Conservation (phyloP, 2,888 invertebrate species). For the Drosophila rellima region DNA sequence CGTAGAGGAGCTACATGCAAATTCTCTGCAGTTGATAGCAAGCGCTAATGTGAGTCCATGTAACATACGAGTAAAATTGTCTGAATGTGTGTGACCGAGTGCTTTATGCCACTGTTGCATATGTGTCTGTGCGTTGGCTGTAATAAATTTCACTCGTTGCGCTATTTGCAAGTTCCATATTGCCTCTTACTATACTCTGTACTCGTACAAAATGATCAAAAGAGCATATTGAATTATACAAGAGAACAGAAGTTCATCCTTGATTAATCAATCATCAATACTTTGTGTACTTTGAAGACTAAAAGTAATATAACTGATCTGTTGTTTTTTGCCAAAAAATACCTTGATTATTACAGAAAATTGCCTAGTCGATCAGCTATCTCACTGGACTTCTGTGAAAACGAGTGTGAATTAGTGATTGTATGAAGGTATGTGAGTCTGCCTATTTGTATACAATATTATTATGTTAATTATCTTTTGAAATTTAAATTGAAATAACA, state of each 20-base stretch:
- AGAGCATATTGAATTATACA: background rate
- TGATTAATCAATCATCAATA: background rate
- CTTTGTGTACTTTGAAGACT: background rate
- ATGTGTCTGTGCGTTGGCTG: constrained; percentile 34
- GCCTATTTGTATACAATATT: constrained; percentile 42
- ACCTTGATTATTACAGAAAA: background rate
- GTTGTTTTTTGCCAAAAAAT: background rate
- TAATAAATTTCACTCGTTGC: constrained; percentile 64
- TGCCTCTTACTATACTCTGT: constrained; percentile 55
- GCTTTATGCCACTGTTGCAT: constrained; percentile 55
- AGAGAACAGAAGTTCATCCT: background rate
- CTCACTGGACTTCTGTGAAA: background rate
- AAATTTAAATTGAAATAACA: constrained; percentile 69
- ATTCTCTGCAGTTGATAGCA: constrained; percentile 66
- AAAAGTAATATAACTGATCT: background rate
- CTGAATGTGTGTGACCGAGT: constrained; percentile 33
- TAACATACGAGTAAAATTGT: constrained; percentile 10
- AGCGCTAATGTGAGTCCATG: constrained; percentile 66
- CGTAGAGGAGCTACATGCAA: constrained; percentile 42
- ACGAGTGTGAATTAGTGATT: background rate
- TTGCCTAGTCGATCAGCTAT: background rate
- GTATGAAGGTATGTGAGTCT: background rate
- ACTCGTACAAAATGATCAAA: background rate
- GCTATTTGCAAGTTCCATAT: constrained; percentile 64
- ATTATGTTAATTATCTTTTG: constrained; percentile 75